These are phyloP conservation scores for Limnephilus auricula DNA, from an alignment of 2,888 invertebrate species.

Conservation along the genomic window DNA sequence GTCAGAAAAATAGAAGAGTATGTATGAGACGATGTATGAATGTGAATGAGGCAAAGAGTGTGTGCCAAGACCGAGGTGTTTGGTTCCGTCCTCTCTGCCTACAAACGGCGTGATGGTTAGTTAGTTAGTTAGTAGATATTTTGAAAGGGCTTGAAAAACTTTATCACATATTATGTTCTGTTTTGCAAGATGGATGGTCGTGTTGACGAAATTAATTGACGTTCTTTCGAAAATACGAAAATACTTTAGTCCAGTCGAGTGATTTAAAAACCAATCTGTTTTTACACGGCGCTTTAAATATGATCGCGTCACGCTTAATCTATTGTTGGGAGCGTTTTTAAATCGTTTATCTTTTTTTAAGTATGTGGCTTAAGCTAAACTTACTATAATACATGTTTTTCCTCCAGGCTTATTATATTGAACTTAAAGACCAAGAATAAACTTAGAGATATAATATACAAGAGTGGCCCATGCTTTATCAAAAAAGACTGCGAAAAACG, in stretches of 20 bases:
- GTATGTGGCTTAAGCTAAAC: neutral
- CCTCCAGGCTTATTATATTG: neutral
- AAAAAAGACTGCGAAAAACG: no score
- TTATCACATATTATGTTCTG: neutral
- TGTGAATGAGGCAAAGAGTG: no score
- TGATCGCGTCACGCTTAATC: neutral
- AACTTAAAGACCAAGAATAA: neutral
- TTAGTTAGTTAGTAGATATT: no score
- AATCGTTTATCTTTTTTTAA: conserved; percentile 11
- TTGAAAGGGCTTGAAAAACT: neutral
- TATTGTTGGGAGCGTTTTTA: conserved; percentile 15
- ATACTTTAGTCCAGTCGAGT: neutral
- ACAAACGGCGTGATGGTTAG: no score
- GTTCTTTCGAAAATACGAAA: conserved; percentile 11
- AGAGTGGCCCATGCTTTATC: neutral
- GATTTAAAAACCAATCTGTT: conserved; percentile 19
- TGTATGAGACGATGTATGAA: no score
- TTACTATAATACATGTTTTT: neutral
- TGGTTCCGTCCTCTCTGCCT: no score
- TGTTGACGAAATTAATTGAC: conserved; percentile 17
- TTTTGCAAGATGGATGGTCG: neutral
- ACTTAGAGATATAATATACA: neutral
- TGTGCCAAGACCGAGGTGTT: no score
- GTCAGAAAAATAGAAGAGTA: no score
- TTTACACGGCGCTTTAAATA: neutral